Conservation (phyloP, 2,113 vertebrate genomes). For the Larimichthys crocea region DNA sequence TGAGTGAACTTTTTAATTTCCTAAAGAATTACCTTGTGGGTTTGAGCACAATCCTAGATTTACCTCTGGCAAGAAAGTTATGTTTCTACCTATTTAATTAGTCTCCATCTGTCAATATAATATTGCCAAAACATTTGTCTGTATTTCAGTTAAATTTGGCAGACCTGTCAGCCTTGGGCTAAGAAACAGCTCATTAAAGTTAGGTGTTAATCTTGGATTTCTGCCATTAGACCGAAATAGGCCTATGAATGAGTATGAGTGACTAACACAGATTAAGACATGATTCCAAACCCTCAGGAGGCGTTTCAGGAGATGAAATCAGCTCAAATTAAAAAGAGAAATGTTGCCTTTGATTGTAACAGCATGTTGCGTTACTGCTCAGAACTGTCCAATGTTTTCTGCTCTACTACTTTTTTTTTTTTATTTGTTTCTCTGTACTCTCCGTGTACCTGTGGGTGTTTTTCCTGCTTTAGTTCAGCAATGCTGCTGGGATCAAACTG, state of each 20-base stretch:
- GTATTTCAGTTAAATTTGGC: slow-evolving; percentile 24
- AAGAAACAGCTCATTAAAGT: slow-evolving; percentile 13
- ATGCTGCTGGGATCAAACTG: slow-evolving; percentile 48
- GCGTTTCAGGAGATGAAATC: slow-evolving; percentile 12
- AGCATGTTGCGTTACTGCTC: background rate
- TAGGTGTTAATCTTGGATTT: slow-evolving; percentile 18
- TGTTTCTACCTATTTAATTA: slow-evolving; percentile 35
- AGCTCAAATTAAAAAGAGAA: background rate
- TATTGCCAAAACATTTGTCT: slow-evolving; percentile 9
- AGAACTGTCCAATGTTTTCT: slow-evolving; percentile 3
- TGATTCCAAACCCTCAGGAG: background rate
- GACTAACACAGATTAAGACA: slow-evolving; percentile 13
- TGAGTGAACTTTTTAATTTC: slow-evolving; percentile 3
- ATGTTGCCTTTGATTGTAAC: background rate
- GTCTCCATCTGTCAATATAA: slow-evolving; percentile 30
- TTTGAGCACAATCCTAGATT: background rate
- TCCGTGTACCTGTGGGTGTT: slow-evolving; percentile 25
- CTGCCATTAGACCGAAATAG: slow-evolving; percentile 10
- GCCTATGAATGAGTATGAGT: background rate
- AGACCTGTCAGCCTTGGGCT: background rate
- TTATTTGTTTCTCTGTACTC: slow-evolving; percentile 35
- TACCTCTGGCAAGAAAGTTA: slow-evolving; percentile 24
- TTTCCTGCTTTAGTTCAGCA: slow-evolving; percentile 33
- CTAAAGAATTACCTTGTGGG: background rate
- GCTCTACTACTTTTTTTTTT: slow-evolving; percentile 7